phyloP scores from a whole-genome alignment of 2,797 vertebrate species.

The Sphaeramia orbicularis region DNA sequence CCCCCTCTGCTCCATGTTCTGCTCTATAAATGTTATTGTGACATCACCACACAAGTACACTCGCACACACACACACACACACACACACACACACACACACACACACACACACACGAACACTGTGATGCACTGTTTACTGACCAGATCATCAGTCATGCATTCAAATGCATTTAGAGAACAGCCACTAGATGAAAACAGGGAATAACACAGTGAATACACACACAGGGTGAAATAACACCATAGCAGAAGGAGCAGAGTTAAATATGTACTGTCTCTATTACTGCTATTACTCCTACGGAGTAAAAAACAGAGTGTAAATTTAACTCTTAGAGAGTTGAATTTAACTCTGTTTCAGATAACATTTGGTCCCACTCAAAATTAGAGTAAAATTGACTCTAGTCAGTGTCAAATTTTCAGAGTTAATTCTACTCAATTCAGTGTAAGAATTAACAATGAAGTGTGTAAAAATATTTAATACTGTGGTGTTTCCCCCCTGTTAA shows the following conservation, averaged over 20 bases:
- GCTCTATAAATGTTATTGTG: conserved; percentile 68
- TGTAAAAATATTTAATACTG: too few relatives aligned
- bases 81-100: conserved; percentile 28
- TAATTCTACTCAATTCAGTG: too few relatives aligned
- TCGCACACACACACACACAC: conserved; percentile 24
- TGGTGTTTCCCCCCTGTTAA: too few relatives aligned
- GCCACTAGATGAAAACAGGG: conserved; percentile 37
- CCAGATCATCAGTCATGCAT: conserved; percentile 72
- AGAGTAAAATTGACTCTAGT: too few relatives aligned
- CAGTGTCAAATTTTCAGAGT: too few relatives aligned
- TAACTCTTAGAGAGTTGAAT: too few relatives aligned
- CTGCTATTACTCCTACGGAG: background rate
- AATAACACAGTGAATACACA: conserved; percentile 26
- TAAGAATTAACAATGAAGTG: too few relatives aligned
- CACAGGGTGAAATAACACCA: conserved; percentile 41
- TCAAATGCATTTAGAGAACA: conserved; percentile 50
- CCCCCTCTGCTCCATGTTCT: conserved; percentile 55
- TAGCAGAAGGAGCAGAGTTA: conserved; percentile 12
- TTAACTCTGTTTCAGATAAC: too few relatives aligned
- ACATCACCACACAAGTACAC: conserved; percentile 55
- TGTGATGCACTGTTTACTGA: conserved; percentile 58
- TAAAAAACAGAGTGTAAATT: too few relatives aligned
- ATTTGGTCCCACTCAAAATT: too few relatives aligned
- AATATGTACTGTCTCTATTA: background rate
- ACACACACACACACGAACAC: conserved; percentile 32